phyloP scores from a whole-genome alignment of 37 sponge, comb jelly and placozoan genomes.

The Hexactinellida sp. region DNA sequence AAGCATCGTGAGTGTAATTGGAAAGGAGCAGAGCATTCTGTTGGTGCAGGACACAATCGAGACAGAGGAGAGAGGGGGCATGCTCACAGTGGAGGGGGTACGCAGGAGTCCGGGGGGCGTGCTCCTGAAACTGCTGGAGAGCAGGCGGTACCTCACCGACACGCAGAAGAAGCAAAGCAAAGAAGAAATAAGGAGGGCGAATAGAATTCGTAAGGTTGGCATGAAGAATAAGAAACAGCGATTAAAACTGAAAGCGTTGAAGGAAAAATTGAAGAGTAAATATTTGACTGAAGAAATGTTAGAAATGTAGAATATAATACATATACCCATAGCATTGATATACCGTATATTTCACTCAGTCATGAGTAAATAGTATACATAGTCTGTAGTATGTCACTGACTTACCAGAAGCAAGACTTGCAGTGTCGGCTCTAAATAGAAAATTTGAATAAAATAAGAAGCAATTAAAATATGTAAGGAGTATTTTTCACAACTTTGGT shows the following conservation, averaged over 20 bases:
- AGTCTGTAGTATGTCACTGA: no score
- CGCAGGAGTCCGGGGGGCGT: neutral
- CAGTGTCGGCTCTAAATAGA: neutral
- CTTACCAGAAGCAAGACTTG: slow-evolving; percentile 6
- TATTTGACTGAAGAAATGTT: neutral
- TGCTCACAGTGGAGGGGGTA: neutral
- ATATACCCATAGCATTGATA: no score
- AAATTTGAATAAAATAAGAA: no score
- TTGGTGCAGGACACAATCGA: neutral
- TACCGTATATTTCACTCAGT: no score
- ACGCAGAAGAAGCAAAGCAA: neutral
- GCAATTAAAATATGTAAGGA: no score
- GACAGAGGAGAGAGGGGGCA: neutral
- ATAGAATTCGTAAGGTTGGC: neutral
- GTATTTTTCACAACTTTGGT: no score
- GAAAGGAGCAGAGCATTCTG: neutral
- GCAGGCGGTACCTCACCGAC: neutral
- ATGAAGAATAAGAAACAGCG: neutral
- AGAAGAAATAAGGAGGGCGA: neutral
- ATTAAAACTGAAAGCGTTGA: neutral
- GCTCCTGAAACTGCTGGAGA: neutral
- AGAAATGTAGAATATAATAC: neutral
- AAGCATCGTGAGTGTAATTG: neutral
- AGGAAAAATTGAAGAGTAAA: neutral
- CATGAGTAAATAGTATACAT: no score